These are phyloP conservation scores for Podargus strigoides DNA, from an alignment of 2,797 vertebrate genomes.

Conservation along the genomic window DNA sequence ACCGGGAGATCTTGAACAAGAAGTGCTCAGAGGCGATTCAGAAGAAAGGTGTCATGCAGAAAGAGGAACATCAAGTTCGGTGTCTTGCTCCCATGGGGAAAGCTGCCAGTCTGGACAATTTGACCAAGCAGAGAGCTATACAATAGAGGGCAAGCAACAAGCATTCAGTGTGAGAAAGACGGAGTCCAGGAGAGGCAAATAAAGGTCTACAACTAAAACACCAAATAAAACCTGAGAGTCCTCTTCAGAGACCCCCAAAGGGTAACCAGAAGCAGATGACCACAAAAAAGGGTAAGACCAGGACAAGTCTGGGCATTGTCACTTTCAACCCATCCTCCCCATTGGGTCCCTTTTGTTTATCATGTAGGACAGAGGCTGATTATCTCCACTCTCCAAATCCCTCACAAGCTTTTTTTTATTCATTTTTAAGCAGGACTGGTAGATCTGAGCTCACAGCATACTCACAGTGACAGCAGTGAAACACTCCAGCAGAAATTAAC, in stretches of 20 bases:
- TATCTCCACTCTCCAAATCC: not conserved
- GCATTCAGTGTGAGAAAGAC: not conserved
- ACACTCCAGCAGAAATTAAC: not conserved
- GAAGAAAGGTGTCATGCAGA: not conserved
- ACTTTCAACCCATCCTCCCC: not conserved
- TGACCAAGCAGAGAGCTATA: not conserved
- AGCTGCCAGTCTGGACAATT: not conserved
- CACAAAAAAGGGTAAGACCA: not conserved
- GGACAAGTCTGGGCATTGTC: not conserved
- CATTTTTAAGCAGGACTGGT: not conserved
- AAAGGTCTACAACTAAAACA: not conserved
- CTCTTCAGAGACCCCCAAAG: not conserved
- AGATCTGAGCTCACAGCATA: not conserved
- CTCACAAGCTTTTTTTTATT: not conserved
- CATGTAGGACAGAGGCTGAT: not conserved
- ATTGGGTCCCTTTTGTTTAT: not conserved
- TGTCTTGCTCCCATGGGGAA: not conserved
- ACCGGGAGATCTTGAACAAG: not conserved
- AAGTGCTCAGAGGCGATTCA: not conserved
- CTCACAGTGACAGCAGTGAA: rapidly evolving
- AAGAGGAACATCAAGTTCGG: not conserved
- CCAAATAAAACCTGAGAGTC: not conserved
- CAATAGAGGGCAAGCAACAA: not conserved
- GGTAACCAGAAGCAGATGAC: not conserved
- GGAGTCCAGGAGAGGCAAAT: not conserved